phyloP scores from a whole-genome alignment of 2,888 invertebrate genomes.

The Holacanthella duospinosa region DNA sequence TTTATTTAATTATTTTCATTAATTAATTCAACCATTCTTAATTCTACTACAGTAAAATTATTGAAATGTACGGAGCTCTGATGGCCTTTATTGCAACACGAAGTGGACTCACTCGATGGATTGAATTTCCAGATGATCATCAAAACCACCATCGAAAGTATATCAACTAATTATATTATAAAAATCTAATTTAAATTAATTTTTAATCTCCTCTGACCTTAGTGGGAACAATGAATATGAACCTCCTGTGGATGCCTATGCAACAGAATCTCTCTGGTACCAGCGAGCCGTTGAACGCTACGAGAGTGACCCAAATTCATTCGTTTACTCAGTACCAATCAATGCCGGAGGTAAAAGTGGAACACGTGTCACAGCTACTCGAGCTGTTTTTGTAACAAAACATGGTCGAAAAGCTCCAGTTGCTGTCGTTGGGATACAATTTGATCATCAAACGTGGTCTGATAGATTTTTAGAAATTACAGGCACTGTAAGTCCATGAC shows the following conservation, averaged over 20 bases:
- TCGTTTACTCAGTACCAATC: constrained; percentile 79
- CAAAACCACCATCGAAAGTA: neutral
- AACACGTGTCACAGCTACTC: constrained; percentile 60
- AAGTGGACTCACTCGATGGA: constrained; percentile 81
- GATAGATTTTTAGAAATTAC: constrained; percentile 80
- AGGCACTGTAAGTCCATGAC: constrained; percentile 42
- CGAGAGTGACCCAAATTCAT: constrained; percentile 72
- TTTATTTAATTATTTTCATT: neutral
- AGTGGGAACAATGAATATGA: neutral
- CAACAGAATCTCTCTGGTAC: constrained; percentile 83
- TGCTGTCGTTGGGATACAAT: constrained; percentile 84
- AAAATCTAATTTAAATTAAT: neutral
- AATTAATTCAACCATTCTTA: neutral
- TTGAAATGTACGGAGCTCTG: constrained; percentile 71
- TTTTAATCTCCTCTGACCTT: too few relatives aligned
- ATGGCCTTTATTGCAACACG: constrained; percentile 81
- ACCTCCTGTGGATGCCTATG: constrained; percentile 42
- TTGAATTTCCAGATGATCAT: constrained; percentile 43
- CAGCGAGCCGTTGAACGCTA: constrained; percentile 83
- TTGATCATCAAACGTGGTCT: constrained; percentile 69
- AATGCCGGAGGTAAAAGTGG: constrained; percentile 63
- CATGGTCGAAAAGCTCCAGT: constrained; percentile 64
- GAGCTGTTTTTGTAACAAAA: constrained; percentile 76
- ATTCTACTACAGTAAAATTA: constrained; percentile 59
- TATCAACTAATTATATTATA: neutral